phyloP scores from a whole-genome alignment of 1,140 invertebrate genomes.

The Zaprionus africanus region DNA sequence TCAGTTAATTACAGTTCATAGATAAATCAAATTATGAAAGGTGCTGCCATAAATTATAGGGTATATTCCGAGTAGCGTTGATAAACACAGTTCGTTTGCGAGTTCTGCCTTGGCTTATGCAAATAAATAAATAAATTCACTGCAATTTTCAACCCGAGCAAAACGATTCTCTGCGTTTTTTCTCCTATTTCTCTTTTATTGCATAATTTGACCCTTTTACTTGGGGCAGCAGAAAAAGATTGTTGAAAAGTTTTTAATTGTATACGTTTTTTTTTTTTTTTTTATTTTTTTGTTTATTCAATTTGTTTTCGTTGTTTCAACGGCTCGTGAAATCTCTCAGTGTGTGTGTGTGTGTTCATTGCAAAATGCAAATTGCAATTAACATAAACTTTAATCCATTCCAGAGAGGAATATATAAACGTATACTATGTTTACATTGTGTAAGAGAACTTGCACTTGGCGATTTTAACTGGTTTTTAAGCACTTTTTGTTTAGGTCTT shows the following conservation, averaged over 20 bases:
- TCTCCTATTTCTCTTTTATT: neutral
- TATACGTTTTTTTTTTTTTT: conserved; percentile 38
- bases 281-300: conserved; percentile 49
- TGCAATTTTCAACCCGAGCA: neutral
- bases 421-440: conserved; percentile 6
- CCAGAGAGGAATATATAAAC: neutral
- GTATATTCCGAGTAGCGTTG: neutral
- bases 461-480: conserved; percentile 1
- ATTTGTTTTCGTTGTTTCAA: conserved; percentile 27
- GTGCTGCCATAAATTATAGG: neutral
- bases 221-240: neutral
- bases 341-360: conserved; percentile 16
- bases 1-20: neutral
- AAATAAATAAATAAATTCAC: conserved; percentile 2
- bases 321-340: conserved; percentile 35
- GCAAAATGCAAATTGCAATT: conserved; percentile 62
- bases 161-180: neutral
- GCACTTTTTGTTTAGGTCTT: neutral
- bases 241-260: conserved; percentile 29
- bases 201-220: conserved; percentile 35
- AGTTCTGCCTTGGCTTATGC: neutral
- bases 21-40: neutral
- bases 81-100: neutral
- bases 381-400: conserved; percentile 29
- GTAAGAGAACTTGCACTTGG: conserved; percentile 12